Base-by-base conservation (phyloP, 2,113 vertebrate genomes). In the Oncorhynchus clarkii region DNA sequence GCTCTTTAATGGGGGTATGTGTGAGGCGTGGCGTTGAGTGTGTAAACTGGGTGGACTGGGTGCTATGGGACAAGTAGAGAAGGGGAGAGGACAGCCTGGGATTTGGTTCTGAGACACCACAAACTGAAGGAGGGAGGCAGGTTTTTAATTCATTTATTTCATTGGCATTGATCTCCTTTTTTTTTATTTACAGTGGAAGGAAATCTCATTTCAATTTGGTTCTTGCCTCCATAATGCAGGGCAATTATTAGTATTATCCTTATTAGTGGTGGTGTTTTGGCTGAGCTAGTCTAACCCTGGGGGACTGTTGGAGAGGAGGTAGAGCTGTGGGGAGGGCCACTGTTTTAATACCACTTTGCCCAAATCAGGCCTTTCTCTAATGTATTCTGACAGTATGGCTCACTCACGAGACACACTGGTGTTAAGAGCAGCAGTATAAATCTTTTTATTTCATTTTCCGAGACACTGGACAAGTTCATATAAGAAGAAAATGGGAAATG, bases 371-470 rank as follows among this genome's bases (percentile, higher is more conserved):
- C 73, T 60, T 72, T 49, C 68, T 78, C 69, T 86, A 70, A 70
- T 70, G 8, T 48, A 70, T 70, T 70, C 9, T 14, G 39, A 78
- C n/a, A 75, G 49, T 59, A 20, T 18, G n/a, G 29, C 74, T 48
- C 81, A 78, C 71, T 60, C 71, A 71, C 66, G 20, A 70, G 75
- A 79, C 74, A 75, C 78, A 70, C 16, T 70, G 62, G 24, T 87
- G 85, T 88, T 91, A 86, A 83, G 79, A 82, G 83, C 84, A 22
- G 72, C 78, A 85, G 84, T 90, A 92, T 94, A 93, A 93, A 93
- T 93, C 89, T 89, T 91, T 92, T 90, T 84, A 91, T 89, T 92
- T 93, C 88, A 92, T 93, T 92, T 93, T 92, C 89, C 82, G 74
- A 92, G 90, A 92, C 89, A 87, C 86, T 89, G 86, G 90, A 90